Conservation (phyloP, 2,888 invertebrate species). For the Melangyna quadrimaculata region DNA sequence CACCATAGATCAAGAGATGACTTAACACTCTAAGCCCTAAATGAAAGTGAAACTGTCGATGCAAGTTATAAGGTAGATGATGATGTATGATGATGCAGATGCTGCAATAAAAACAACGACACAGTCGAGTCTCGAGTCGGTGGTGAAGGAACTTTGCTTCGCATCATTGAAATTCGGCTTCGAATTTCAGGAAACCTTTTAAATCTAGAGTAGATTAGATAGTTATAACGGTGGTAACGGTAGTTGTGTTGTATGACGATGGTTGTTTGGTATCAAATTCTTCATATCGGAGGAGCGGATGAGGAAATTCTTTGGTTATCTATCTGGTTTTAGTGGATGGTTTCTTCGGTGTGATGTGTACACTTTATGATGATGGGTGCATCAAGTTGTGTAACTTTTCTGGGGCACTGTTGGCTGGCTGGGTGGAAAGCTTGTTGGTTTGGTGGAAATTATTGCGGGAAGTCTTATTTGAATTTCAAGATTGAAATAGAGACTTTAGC, state of each 20-base stretch:
- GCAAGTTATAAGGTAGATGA: neutral
- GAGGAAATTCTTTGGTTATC: constrained; percentile 38
- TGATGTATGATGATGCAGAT: constrained; percentile 25
- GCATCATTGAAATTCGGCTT: constrained; percentile 43
- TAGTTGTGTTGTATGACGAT: neutral
- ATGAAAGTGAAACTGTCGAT: constrained; percentile 63
- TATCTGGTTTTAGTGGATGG: neutral
- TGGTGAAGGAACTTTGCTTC: constrained; percentile 44
- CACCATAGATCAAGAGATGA: constrained; percentile 12
- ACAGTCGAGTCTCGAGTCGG: too few relatives aligned
- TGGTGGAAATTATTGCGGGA: neutral
- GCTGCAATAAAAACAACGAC: constrained; percentile 19
- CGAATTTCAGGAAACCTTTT: constrained; percentile 67
- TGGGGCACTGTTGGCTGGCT: neutral
- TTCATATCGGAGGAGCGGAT: constrained; percentile 16
- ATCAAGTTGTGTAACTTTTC: constrained; percentile 39
- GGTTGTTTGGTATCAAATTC: constrained; percentile 26
- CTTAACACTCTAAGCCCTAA: constrained; percentile 37
- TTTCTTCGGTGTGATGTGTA: constrained; percentile 9
- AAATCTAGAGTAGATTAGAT: constrained; percentile 20
- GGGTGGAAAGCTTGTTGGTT: neutral
- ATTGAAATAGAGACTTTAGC: neutral
- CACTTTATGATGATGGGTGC: constrained; percentile 9
- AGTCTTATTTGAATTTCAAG: constrained; percentile 31
- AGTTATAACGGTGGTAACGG: neutral